Evolutionary conservation across 2,113 vertebrate species (phyloP).

Genomic region (Pantherophis guttatus): DNA sequence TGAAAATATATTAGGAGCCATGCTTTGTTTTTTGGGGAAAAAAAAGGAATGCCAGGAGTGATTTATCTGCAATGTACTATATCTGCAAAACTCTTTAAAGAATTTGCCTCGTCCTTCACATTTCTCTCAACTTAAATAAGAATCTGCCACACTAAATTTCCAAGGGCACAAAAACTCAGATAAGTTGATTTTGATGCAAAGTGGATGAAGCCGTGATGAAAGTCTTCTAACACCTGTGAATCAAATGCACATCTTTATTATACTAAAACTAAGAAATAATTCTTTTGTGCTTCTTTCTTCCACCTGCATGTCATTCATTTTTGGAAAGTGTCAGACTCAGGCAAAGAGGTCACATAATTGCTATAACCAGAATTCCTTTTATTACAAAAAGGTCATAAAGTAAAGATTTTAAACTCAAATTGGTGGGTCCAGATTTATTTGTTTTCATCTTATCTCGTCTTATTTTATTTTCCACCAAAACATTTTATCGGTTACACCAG

Average conservation of each 20-base stretch:
- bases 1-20: background rate
- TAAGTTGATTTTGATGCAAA: background rate
- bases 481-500: too few relatives aligned
- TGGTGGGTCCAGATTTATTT: background rate
- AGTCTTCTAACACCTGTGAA: too few relatives aligned
- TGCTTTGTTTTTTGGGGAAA: background rate
- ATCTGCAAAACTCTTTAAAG: background rate
- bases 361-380: background rate
- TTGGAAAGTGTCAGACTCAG: background rate
- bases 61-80: background rate
- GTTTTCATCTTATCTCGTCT: background rate
- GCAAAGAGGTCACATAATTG: background rate
- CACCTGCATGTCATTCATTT: background rate
- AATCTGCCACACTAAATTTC: background rate
- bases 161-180: background rate
- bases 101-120: background rate
- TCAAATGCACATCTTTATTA: too few relatives aligned
- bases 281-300: background rate
- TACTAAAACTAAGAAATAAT: background rate
- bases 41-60: background rate
- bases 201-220: background rate
- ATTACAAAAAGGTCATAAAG: background rate
- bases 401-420: background rate
- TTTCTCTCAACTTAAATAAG: background rate
- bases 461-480: background rate